Conservation (phyloP, 1,140 invertebrate species). For the Scaptomyza montana region DNA sequence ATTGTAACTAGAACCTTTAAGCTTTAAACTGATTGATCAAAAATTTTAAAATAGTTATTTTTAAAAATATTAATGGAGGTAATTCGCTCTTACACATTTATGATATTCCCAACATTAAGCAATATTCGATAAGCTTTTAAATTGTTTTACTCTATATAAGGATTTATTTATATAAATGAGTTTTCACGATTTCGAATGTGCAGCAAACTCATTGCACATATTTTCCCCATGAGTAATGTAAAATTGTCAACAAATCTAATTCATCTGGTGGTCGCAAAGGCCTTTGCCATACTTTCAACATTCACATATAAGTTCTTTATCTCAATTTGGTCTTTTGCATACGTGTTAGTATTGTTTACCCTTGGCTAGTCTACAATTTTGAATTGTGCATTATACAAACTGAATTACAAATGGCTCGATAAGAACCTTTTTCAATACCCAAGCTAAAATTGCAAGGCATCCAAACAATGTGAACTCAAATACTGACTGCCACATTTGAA, state of each 20-base stretch:
- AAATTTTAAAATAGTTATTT: no score
- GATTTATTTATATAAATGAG: no score
- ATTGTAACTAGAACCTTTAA: no score
- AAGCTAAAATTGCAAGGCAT: slow-evolving; percentile 34
- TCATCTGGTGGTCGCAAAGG: slow-evolving; percentile 2
- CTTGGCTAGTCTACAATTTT: slow-evolving; percentile 43
- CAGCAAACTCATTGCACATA: neutral
- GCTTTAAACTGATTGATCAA: no score
- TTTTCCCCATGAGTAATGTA: neutral
- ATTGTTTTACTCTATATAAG: no score
- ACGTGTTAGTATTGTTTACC: neutral
- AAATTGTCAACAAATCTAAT: no score
- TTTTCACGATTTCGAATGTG: no score
- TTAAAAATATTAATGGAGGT: no score
- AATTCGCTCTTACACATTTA: no score
- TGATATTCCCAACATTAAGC: no score
- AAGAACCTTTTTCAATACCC: slow-evolving; percentile 6
- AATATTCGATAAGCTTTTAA: no score
- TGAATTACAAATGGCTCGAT: slow-evolving; percentile 10
- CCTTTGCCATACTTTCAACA: slow-evolving; percentile 16
- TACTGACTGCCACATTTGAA: slow-evolving; percentile 42
- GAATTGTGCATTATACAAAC: slow-evolving; percentile 29
- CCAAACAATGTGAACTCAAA: slow-evolving; percentile 44
- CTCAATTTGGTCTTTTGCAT: slow-evolving; percentile 15
- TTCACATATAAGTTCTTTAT: neutral